Base-by-base conservation (phyloP, 1,140 invertebrate species). In the Magallana ariakensis region DNA sequence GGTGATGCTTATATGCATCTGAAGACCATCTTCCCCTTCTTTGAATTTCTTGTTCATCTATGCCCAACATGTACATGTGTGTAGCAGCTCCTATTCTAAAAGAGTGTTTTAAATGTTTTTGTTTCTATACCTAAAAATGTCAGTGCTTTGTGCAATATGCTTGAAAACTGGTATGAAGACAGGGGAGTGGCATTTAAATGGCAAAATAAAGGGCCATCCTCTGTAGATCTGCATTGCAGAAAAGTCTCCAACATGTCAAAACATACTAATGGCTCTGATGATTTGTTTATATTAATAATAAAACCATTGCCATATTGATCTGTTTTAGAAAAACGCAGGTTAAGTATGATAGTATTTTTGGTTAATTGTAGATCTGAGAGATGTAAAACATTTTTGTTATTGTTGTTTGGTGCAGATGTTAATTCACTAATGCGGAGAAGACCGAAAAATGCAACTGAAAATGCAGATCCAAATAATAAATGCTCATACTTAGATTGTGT, bases 391-490 rank as follows among this genome's bases (percentile, higher is more conserved):
- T 15, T 16, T 16, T 62, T 19, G 15, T 19, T 62, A 16, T 2
- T 62, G 15, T 62, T 62, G 15, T 19, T 62, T 62, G 19, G 7
- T 16, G 5, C 33, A 33, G 33, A 62, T 62, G 15, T 15, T 19
- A 19, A 62, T 62, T 62, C 60, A 19, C 1, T 62, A 62, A 62
- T 19, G 15, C 1, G 4, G 15, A 62, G 60, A 62, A 62, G 19
- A 19, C 15, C 82, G 22, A 83, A 83, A 54, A 54, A 83, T 11
- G 81, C 81, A 11, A 83, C 1, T 53, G 56, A 56, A 56, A 54
- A 83, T 13, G 81, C 81, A 26, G 46, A 33, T 54, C 33, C 53
- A 56, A 83, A 83, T 55, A 83, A 15, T 83, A 13, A 80, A n/a
- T 19, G 22, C n/a, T 83, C 11, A 55, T 55, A 83, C 16, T 56